Evolutionary conservation across 1,140 invertebrate species (phyloP).

Genomic region (Oppia nitens): DNA sequence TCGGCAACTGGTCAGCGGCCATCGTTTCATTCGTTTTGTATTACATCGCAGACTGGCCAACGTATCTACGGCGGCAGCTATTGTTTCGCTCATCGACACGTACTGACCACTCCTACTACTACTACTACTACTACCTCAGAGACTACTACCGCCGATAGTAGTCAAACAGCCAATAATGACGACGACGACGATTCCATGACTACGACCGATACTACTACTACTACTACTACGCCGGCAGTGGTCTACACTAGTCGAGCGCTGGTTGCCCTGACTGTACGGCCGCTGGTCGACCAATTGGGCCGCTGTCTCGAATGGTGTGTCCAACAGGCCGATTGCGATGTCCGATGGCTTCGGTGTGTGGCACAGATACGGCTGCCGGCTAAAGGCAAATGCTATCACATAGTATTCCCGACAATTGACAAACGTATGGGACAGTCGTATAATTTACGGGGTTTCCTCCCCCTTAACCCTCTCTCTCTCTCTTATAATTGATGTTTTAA

Average conservation of each 20-base stretch:
- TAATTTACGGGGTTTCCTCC: too few species aligned
- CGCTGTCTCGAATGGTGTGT: slow-evolving; percentile 11
- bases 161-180: slow-evolving; percentile 4
- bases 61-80: slow-evolving; percentile 54
- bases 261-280: slow-evolving; percentile 6
- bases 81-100: slow-evolving; percentile 6
- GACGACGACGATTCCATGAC: too few species aligned
- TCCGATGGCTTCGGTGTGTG: slow-evolving; percentile 7
- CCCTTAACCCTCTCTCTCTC: too few species aligned
- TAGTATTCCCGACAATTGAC: not conserved
- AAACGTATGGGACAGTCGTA: not conserved
- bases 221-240: slow-evolving; percentile 5
- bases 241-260: slow-evolving; percentile 11
- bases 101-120: too few species aligned
- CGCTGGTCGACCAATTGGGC: slow-evolving; percentile 7
- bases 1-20: slow-evolving; percentile 30
- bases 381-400: slow-evolving; percentile 4
- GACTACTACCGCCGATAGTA: not conserved
- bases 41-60: slow-evolving; percentile 88
- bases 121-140: too few species aligned
- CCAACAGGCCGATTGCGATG: slow-evolving; percentile 2
- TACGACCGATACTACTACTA: not conserved
- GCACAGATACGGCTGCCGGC: slow-evolving; percentile 6
- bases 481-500: too few species aligned
- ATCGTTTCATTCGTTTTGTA: slow-evolving; percentile 88